Base-by-base conservation (phyloP, 2,113 vertebrate species). In the Quiscalus mexicanus region DNA sequence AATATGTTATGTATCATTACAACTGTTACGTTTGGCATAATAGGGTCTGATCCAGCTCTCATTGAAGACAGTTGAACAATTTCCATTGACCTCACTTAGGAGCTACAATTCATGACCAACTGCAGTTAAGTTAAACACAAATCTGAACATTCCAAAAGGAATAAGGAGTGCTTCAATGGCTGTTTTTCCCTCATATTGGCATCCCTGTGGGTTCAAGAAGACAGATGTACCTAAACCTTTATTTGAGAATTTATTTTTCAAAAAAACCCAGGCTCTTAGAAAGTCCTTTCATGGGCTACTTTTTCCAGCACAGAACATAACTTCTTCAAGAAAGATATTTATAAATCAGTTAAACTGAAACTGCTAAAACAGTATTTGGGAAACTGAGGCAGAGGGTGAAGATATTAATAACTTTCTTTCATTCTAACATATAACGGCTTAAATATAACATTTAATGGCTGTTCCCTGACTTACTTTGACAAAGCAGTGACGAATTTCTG, bases 391-490 rank as follows among this genome's bases (percentile, higher is more conserved):
- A 82, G 41, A 64, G 9, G 3, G 20, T 49, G 42, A 85, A 45
- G 23, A 55, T 50, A 31, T 31, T 21, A 10, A 18, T 35, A 42
- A 5, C 12, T 69, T 53, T 65, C 23, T 82, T 85, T 85, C 27
- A 16, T 67, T 77, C 13, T 47, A 52, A 5, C 0, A 0, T 67
- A 4, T 14, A n/a, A 20, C 6, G 37, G 37, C 37, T 37, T 37
- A 37, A 37, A 37, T 37, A 37, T 37, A 37, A 37, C 37, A 37
- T 63, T 85, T 39, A 35, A 11, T 53, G 39, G 2, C 25, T 80
- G 16, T 42, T 45, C 33, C 16, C 17, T 28, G 27, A 3, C 28
- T 85, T 73, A 87, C 28, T 85, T 73, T 87, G 37, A 62, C 55
- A 91, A 82, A 77, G 9, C 16, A 74, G 7, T 77, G 22, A 60